Percentiles rank a stretch among this genome's conserved stretches.
These are phyloP conservation scores for Tuberolachnus salignus DNA, from an alignment of 2,888 invertebrate genomes.

Conservation along the genomic window DNA sequence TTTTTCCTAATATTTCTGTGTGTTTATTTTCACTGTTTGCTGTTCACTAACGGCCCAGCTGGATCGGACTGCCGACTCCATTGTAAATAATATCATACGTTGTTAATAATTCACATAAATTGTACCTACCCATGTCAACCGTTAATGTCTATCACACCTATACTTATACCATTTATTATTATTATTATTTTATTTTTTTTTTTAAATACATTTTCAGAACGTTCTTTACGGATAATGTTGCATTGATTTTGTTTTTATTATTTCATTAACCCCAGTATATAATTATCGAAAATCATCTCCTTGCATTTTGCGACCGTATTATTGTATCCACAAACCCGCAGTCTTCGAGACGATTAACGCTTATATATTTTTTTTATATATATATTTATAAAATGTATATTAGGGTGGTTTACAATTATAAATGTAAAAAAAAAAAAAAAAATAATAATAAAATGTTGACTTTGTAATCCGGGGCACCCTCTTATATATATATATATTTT, in stretches of 20 bases:
- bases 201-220: conserved; percentile 22
- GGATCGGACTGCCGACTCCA: not conserved
- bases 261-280: conserved; percentile 2
- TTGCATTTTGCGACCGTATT: conserved; percentile 10
- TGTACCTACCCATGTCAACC: too few species aligned
- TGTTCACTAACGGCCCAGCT: too few species aligned
- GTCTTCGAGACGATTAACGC: conserved; percentile 7
- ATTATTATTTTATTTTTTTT: conserved; percentile 25
- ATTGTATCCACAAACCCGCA: not conserved
- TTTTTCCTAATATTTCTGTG: not conserved
- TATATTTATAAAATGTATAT: too few species aligned
- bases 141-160: too few species aligned
- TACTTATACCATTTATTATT: not conserved
- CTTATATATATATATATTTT: too few species aligned
- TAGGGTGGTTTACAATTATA: too few species aligned
- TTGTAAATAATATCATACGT: conserved; percentile 17
- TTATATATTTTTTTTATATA: too few species aligned
- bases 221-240: not conserved
- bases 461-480: too few species aligned
- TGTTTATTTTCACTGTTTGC: too few species aligned
- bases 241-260: conserved; percentile 29
- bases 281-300: not conserved
- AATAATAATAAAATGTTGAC: too few species aligned
- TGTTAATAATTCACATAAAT: conserved; percentile 1
- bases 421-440: too few species aligned